Evolutionary conservation across 2,113 vertebrate species (phyloP).

Genomic region (Peucedramus taeniatus): DNA sequence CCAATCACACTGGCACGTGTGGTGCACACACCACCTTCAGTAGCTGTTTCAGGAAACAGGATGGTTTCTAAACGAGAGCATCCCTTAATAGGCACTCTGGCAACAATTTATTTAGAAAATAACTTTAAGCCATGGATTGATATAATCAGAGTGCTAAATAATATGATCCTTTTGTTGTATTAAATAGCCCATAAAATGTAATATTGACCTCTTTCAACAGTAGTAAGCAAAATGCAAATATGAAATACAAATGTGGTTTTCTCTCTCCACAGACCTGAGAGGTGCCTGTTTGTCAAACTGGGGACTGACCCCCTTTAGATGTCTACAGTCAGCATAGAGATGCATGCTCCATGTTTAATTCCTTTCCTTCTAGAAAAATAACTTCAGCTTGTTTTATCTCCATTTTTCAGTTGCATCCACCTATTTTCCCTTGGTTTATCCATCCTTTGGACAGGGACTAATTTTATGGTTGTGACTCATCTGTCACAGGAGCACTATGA

Average conservation of each 20-base stretch:
- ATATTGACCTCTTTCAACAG: neutral
- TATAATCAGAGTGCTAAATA: neutral
- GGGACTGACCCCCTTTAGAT: neutral
- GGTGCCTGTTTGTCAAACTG: neutral
- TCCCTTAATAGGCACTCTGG: neutral
- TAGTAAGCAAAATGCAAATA: neutral
- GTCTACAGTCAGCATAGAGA: neutral
- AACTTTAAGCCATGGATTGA: neutral
- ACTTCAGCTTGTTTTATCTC: neutral
- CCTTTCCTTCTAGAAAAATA: neutral
- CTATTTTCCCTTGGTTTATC: neutral
- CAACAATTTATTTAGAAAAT: neutral
- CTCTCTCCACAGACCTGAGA: neutral
- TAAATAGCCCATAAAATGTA: neutral
- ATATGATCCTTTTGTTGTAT: neutral
- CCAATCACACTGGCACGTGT: neutral
- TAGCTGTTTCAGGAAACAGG: neutral
- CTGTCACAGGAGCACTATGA: neutral
- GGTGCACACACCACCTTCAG: neutral
- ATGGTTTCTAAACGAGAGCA: neutral
- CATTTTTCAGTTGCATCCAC: neutral
- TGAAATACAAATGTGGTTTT: neutral
- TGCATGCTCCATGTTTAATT: neutral
- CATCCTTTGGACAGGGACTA: neutral
- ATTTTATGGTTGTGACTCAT: neutral